These are phyloP conservation scores for Aldrovandia affinis DNA, from an alignment of 2,797 vertebrate species.

Conservation along the genomic window DNA sequence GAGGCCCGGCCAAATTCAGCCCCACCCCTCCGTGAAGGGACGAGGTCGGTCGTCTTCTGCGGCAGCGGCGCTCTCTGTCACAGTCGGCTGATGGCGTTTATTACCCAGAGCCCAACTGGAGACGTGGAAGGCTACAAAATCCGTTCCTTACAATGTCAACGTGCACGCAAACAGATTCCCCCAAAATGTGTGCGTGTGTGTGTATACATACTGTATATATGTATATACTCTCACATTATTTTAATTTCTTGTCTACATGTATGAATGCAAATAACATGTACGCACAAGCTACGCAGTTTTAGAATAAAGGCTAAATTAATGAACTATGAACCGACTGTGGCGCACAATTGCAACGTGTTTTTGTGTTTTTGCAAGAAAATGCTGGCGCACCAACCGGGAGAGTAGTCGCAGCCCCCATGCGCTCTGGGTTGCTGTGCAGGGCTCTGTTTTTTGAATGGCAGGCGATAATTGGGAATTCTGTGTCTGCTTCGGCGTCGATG, in stretches of 20 bases:
- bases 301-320: not conserved
- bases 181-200: not conserved
- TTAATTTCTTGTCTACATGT: too few relatives aligned
- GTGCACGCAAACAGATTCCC: not conserved
- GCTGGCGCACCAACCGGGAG: conserved; percentile 42
- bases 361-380: conserved; percentile 27
- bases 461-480: conserved; percentile 45
- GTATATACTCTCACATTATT: too few relatives aligned
- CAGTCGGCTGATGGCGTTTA: not conserved
- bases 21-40: too few relatives aligned
- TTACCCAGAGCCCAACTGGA: not conserved
- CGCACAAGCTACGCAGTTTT: too few relatives aligned
- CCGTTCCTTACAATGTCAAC: too few relatives aligned
- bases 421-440: conserved; percentile 23
- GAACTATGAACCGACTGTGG: conserved; percentile 36
- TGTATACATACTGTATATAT: too few relatives aligned
- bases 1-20: too few relatives aligned
- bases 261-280: not conserved
- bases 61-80: not conserved
- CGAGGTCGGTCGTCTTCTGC: not conserved
- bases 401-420: conserved; percentile 41
- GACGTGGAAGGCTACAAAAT: too few relatives aligned
- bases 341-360: conserved; percentile 17
- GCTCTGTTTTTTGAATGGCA: conserved; percentile 41
- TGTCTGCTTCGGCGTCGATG: conserved; percentile 33